Conservation (phyloP, 2,797 vertebrate genomes). For the Melanotaenia trifasciata region DNA sequence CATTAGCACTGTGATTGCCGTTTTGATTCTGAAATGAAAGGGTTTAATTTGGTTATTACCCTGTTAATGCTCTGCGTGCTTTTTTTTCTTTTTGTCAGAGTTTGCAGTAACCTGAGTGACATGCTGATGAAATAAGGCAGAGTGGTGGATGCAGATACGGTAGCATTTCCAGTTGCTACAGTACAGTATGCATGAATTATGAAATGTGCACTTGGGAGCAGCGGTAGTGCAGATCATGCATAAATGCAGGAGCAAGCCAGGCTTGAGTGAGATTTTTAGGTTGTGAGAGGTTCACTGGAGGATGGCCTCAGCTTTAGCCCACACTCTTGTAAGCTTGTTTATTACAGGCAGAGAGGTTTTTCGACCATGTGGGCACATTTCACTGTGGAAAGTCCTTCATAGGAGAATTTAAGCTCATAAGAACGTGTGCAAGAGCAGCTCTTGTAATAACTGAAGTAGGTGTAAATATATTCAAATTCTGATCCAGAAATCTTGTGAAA, state of each 20-base stretch:
- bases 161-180: conserved; percentile 75
- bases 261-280: conserved; percentile 63
- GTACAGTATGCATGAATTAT: conserved; percentile 83
- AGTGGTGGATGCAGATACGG: conserved; percentile 67
- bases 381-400: conserved; percentile 4
- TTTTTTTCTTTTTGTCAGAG: conserved; percentile 16
- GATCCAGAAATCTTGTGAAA: neutral
- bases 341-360: conserved; percentile 32
- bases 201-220: conserved; percentile 75
- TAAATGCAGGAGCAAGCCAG: conserved; percentile 80
- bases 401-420: neutral
- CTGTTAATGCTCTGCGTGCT: neutral
- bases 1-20: neutral
- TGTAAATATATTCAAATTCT: conserved; percentile 20
- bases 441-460: conserved; percentile 1
- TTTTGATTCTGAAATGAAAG: conserved; percentile 5
- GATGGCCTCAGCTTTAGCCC: conserved; percentile 43
- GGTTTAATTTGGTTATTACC: conserved; percentile 2
- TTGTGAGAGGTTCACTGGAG: conserved; percentile 54
- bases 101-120: conserved; percentile 47
- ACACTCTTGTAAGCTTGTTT: conserved; percentile 41
- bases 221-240: conserved; percentile 80
- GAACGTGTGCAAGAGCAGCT: neutral
- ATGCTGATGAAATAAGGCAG: conserved; percentile 57
- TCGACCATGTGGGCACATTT: conserved; percentile 11